phyloP scores from a whole-genome alignment of 2,888 invertebrate genomes.

The Diarsia brunnea region DNA sequence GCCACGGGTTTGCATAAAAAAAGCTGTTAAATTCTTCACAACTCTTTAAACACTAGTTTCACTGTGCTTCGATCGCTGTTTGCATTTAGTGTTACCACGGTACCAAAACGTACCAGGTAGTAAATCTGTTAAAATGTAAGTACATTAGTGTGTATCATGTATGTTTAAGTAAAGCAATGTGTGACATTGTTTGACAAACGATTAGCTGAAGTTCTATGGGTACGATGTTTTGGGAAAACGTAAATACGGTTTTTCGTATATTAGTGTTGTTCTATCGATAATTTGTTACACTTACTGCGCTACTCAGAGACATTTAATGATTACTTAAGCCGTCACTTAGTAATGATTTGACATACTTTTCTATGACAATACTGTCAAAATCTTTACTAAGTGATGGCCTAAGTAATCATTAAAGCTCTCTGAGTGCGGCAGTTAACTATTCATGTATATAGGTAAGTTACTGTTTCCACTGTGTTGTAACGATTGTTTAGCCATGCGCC shows the following conservation, averaged over 20 bases:
- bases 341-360: no score
- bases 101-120: constrained; percentile 36
- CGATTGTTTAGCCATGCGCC: neutral
- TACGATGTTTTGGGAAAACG: constrained; percentile 27
- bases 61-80: constrained; percentile 67
- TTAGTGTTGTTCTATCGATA: neutral
- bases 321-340: no score
- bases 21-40: constrained; percentile 26
- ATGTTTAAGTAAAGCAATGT: constrained; percentile 75
- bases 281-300: constrained; percentile 23
- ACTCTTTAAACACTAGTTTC: constrained; percentile 56
- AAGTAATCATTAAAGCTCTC: no score
- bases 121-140: constrained; percentile 68
- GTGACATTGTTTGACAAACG: constrained; percentile 73
- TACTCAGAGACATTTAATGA: no score
- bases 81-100: constrained; percentile 64
- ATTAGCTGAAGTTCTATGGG: constrained; percentile 50
- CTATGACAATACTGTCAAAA: no score
- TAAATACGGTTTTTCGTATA: neutral
- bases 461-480: neutral
- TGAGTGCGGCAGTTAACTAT: no score
- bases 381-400: no score
- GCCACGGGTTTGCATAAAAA: neutral
- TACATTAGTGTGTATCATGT: constrained; percentile 72
- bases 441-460: neutral